A percentile compares a stretch with the other conserved stretches of the same genome.
Conservation (phyloP, 1,140 invertebrate genomes). For the Heterodera carotae region DNA sequence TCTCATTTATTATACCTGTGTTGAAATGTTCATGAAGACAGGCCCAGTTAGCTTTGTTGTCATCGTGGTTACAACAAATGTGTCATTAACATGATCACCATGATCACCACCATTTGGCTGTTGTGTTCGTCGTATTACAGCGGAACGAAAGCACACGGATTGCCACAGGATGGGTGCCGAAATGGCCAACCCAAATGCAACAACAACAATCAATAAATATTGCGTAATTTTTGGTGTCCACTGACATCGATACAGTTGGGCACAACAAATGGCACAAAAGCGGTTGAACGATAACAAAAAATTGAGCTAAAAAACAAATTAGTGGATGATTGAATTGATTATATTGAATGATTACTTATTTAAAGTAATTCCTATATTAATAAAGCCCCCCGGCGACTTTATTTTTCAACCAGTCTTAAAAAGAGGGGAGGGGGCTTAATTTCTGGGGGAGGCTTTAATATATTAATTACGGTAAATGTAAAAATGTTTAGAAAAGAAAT, state of each 20-base stretch:
- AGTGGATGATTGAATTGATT: too few species aligned
- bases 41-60: constrained; percentile 17
- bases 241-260: constrained; percentile 2
- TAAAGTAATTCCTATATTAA: too few species aligned
- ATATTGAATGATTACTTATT: too few species aligned
- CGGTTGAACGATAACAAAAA: constrained; percentile 21
- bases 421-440: too few species aligned
- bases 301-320: constrained; percentile 7
- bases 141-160: constrained; percentile 24
- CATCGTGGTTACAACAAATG: too few species aligned
- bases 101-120: too few species aligned
- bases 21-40: constrained; percentile 8
- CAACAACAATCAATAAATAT: background rate
- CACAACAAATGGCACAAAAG: constrained; percentile 21
- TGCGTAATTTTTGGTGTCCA: constrained; percentile 1
- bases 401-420: too few species aligned
- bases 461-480: too few species aligned
- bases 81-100: too few species aligned
- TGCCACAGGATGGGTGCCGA: constrained; percentile 19
- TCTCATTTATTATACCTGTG: background rate
- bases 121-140: background rate
- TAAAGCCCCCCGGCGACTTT: too few species aligned
- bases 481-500: too few species aligned
- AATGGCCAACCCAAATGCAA: background rate
- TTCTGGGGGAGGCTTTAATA: too few species aligned